Conservation (phyloP, 1,140 invertebrate genomes). For the Odontomachus brunneus region DNA sequence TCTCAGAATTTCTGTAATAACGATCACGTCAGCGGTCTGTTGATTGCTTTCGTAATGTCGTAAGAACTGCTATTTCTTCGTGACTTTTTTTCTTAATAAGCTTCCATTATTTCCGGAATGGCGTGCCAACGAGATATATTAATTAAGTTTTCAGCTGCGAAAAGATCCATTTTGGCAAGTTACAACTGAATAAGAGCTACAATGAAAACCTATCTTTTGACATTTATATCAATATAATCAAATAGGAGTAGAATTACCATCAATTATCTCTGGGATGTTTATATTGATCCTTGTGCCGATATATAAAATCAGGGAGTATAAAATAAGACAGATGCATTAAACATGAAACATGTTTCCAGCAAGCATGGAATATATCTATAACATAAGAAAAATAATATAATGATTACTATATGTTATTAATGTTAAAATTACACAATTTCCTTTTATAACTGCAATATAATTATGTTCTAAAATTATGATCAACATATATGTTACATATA, state of each 20-base stretch:
- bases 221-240: neutral
- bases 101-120: neutral
- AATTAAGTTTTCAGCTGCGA: conserved; percentile 29
- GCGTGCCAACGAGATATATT: conserved; percentile 1
- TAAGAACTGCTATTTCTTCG: conserved; percentile 23
- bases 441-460: too few species aligned
- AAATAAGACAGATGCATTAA: neutral
- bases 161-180: neutral
- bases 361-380: too few species aligned
- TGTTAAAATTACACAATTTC: too few species aligned
- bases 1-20: conserved; percentile 44
- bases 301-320: too few species aligned
- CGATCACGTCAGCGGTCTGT: conserved; percentile 36
- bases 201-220: neutral
- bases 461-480: too few species aligned
- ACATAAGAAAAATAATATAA: too few species aligned
- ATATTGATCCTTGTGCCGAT: neutral
- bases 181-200: neutral
- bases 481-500: too few species aligned
- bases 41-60: conserved; percentile 60
- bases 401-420: too few species aligned
- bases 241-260: neutral
- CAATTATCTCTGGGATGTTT: neutral
- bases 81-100: conserved; percentile 33
- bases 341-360: neutral